phyloP scores from a whole-genome alignment of 2,113 vertebrate genomes.

The Carlito syrichta region DNA sequence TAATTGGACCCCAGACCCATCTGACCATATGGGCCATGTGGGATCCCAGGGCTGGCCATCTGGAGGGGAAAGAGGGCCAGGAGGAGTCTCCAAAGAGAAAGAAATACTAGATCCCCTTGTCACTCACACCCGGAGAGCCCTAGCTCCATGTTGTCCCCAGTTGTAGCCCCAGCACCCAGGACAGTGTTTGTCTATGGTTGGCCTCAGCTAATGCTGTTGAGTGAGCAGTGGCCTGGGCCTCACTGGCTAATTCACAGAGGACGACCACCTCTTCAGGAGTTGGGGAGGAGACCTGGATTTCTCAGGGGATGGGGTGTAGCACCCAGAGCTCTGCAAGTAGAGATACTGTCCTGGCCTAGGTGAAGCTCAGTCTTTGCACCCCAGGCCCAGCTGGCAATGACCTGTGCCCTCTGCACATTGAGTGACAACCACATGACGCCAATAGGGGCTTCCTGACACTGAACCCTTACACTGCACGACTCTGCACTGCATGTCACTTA shows the following conservation, averaged over 20 bases:
- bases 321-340: fast-evolving
- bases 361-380: not conserved
- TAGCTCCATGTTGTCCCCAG: fast-evolving
- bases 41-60: not conserved
- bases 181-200: fast-evolving
- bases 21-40: fast-evolving
- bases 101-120: too few species aligned
- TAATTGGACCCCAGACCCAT: fast-evolving
- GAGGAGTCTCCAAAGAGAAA: not conserved
- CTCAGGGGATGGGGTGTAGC: fast-evolving
- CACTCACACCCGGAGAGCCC: not conserved
- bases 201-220: not conserved
- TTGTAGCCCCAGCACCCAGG: fast-evolving
- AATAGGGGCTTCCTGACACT: fast-evolving
- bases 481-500: fast-evolving
- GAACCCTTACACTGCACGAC: fast-evolving
- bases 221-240: not conserved
- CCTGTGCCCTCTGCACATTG: fast-evolving
- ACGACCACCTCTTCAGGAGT: not conserved
- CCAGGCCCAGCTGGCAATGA: not conserved
- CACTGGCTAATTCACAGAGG: fast-evolving
- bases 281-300: too few species aligned
- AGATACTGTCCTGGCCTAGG: not conserved
- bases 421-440: fast-evolving
- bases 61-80: too few species aligned